Evolutionary conservation across 2,888 invertebrate species (phyloP).

Genomic region (Merodon equestris): DNA sequence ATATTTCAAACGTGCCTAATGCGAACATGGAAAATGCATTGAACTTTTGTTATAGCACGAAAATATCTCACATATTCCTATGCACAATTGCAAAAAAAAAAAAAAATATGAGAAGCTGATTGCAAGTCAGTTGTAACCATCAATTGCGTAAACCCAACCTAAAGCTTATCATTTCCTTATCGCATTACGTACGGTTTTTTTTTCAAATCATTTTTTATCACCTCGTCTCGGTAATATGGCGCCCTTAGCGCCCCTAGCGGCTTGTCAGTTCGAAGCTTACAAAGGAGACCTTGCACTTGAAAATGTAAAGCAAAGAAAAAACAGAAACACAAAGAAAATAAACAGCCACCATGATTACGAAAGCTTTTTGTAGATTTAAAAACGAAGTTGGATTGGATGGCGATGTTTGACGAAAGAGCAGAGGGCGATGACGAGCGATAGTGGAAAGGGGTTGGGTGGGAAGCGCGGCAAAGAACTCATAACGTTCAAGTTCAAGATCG

Average conservation of each 20-base stretch:
- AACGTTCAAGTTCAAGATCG: constrained; percentile 68
- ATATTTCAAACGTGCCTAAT: constrained; percentile 50
- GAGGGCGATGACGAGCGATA: no score
- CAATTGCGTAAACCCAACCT: constrained; percentile 32
- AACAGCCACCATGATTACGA: constrained; percentile 49
- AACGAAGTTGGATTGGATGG: constrained; percentile 13
- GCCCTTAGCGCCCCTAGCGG: background rate
- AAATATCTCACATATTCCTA: constrained; percentile 12
- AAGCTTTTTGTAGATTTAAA: constrained; percentile 55
- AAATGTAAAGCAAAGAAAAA: constrained; percentile 27
- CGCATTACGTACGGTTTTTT: constrained; percentile 7
- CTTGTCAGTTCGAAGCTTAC: background rate
- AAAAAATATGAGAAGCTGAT: background rate
- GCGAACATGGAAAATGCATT: constrained; percentile 44
- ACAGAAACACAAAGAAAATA: constrained; percentile 11
- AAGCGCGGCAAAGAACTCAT: constrained; percentile 41
- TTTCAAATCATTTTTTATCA: constrained; percentile 23
- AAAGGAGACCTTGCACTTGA: constrained; percentile 59
- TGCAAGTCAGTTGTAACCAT: background rate
- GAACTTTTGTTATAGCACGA: constrained; percentile 55
- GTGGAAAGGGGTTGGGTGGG: constrained; percentile 12
- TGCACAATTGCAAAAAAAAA: constrained; percentile 13
- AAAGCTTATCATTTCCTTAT: constrained; percentile 25
- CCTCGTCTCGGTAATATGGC: background rate
- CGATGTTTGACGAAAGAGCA: background rate